Evolutionary conservation across 92 coral and sea anemone species (phyloP), one percentile per base, ranked within the genome.

Genomic region (Zoanthus sociatus): DNA sequence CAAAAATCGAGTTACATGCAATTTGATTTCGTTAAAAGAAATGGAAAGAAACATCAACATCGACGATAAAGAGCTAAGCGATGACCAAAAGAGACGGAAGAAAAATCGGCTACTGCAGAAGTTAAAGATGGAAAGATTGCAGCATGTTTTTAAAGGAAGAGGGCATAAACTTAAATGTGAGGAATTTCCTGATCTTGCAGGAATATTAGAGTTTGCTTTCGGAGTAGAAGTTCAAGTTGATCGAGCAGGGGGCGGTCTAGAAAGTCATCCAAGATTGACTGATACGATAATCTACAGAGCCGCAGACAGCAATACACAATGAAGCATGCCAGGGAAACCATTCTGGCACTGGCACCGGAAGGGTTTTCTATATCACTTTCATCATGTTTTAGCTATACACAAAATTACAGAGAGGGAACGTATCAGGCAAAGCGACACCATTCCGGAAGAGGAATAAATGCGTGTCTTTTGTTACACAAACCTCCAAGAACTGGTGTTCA

Each of bases 211-310:
- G 50, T 90, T 85, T 77, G 79, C 86, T 3, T 92, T 94, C 73
- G 93, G 93, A 4, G 90, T 79, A 53, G 90, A 78, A 31, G 92
- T 86, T 58, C 66, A 90, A 6, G 67, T 92, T 33, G 86, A 85
- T 56, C 60, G 91, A 32, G 86, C 82, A 7, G 92, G 88, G 0
- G 94, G 94, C 17, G 93, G 94, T 12, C 26, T 91, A 1, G 94
- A 93, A 58, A 89, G 90, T 13, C 95, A 92, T 56, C 95, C 98
- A 12, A 90, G 93, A 75, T 79, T 94, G 46, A 94, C 86, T 0
- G 92, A 88, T 11, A 83, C 91, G 26, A 26, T 26, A 26, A 0
- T 26, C 26, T 26, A 26, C 26, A 26, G 26, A 26, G 26, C 26
- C 26, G 26, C 26, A 26, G 26, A 26, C 26, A 26, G 26, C 26